Evolutionary conservation across 1,140 invertebrate species (phyloP), one percentile per base, ranked within the genome.

Genomic region (Drosophila tristis): DNA sequence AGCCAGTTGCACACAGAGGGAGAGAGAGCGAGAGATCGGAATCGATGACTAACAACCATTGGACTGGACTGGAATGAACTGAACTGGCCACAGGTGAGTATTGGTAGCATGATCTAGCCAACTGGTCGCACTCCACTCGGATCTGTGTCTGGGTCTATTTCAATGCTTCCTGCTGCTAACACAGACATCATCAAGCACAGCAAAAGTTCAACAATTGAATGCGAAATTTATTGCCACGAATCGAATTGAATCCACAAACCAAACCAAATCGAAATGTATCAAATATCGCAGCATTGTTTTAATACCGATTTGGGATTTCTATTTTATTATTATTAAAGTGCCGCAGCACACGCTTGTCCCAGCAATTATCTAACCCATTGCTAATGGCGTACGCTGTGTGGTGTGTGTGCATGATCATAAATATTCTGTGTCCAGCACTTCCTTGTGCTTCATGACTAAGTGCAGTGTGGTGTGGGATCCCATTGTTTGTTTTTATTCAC

Each of bases 121-220:
- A 75, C 72, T 75, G 72, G 72, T 60, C 60, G 26, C 26, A 6
- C 26, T 74, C 5, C 44, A 67, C 26, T 63, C 39, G 42, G 29
- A 53, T 25, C 66, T 29, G 66, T 6, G 43, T 67, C 43, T 15
- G 20, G n/a, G 23, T 25, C 23, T 25, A 26, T 58, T 4, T 25
- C 39, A 56, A 44, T 71, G 84, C 84, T 89, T 89, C 84, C 84
- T 89, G 84, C 79, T 90, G 80, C 84, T 82, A 87, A 87, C 78
- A 81, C 66, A 87, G 82, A 86, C 82, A 87, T 87, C 79, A 89
- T 61, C 66, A 47, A 54, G 65, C 79, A 79, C 76, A 84, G 84
- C 74, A 73, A 81, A 81, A 78, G 60, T 48, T 48, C 50, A 71
- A 67, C 85, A 87, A 86, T 87, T 89, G 74, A 89, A 89, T 73